phyloP scores from a whole-genome alignment of 2,888 invertebrate genomes.

The Zele albiditarsus region DNA sequence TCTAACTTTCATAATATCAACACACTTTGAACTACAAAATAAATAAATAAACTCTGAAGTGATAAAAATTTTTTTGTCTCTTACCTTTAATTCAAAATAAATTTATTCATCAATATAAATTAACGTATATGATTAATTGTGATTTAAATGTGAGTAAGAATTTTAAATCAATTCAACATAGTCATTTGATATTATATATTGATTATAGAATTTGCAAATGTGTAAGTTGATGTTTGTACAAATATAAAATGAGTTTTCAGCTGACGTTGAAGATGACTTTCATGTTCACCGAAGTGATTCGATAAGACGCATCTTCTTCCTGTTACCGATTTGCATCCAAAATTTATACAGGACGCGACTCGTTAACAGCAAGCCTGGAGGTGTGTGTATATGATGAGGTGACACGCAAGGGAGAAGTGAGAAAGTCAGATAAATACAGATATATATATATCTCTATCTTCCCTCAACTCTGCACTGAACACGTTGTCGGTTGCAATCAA shows the following conservation, averaged over 20 bases:
- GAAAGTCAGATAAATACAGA: conserved; percentile 11
- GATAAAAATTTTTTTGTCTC: background rate
- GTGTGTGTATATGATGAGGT: conserved; percentile 26
- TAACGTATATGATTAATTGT: background rate
- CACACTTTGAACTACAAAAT: no score
- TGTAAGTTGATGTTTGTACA: background rate
- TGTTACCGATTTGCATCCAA: conserved; percentile 37
- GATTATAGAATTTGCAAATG: background rate
- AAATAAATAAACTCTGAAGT: no score
- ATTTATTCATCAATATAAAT: background rate
- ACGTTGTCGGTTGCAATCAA: conserved; percentile 43
- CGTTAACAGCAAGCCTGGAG: conserved; percentile 37
- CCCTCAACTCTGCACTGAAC: conserved; percentile 25
- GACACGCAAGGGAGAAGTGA: background rate
- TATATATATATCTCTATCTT: conserved; percentile 15
- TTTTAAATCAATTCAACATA: background rate
- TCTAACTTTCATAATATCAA: background rate
- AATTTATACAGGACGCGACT: conserved; percentile 44
- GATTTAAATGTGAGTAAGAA: background rate
- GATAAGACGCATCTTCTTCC: conserved; percentile 38
- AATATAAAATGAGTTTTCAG: background rate
- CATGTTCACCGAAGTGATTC: conserved; percentile 30
- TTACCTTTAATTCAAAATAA: background rate
- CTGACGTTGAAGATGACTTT: conserved; percentile 13
- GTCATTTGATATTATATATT: background rate